Evolutionary conservation across 1,140 invertebrate species (phyloP), one percentile per base, ranked within the genome.

Genomic region (Macrobrachium nipponense): DNA sequence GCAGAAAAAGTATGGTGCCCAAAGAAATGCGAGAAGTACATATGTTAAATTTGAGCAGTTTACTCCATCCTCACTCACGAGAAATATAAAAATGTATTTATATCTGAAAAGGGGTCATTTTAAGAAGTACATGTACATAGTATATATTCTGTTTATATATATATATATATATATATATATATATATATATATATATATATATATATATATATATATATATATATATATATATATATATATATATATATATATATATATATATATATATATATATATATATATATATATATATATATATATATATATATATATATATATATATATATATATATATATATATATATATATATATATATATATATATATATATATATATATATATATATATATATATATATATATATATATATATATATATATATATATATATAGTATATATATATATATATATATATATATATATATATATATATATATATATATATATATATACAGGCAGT

Each of bases 211-310:
- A 68, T 68, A 68, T 68, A 68, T 68, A 68, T 68, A 68, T n/a
- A n/a, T n/a, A 36, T 36, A 36, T 36, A 36, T 36, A 2, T 36
- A n/a, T 36, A 36, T 36, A 36, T 4, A 36, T 36, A 36, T 36
- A 36, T 36, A 36, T n/a, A 36, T 36, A 36, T 36, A 36, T 68
- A 68, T 68, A 68, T 68, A 68, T 68, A 68, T 68, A 68, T 68
- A 68, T 68, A 68, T 68, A 68, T 68, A 68, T 68, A 68, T 68
- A 68, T 68, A 68, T 68, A 68, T 68, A 68, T 68, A 68, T 68
- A 68, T 68, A 68, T 68, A 68, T 68, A 68, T 68, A 68, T 68
- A 68, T 68, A 68, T 68, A 68, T 68, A 68, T 68, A 68, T 68
- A 68, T 68, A 68, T 68, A 68, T 68, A 68, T 68, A 68, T 68